Base-by-base conservation (phyloP, 1,140 invertebrate species). In the Ceratina calcarata region DNA sequence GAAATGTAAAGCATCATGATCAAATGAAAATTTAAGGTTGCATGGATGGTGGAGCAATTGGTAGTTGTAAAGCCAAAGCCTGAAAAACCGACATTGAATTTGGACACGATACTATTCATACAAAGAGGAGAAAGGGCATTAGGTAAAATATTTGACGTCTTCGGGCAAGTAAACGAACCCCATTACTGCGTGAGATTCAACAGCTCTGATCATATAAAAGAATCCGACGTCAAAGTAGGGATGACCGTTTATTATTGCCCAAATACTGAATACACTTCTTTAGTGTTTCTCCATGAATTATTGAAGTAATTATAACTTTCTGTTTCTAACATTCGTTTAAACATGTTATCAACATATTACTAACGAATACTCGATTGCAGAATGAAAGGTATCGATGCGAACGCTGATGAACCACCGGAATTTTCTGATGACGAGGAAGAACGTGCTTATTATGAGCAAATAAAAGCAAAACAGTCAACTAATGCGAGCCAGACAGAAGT, bases 391-490 rank as follows among this genome's bases (percentile, higher is more conserved):
- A 95, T 95, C 16, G 97, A 98, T 94, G 96, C 97, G 6, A 96
- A 96, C 7, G 98, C 97, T 95, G 94, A 96, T 89, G 98, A 99
- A 90, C 95, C 96, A 51, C 97, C 97, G 3, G 97, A 98, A 49
- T 98, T 95, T 94, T 98, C 98, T 0, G 97, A 98, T 89, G 98
- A 99, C 90, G 98, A 98, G 88, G 94, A 96, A 86, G 97, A 98
- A 91, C 92, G 94, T 68, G 82, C 85, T 75, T 92, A 89, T 90
- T 93, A 91, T 75, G 86, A 83, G 78, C 80, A 70, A 73, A 65
- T 91, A 13, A 91, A 89, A 76, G 80, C 86, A 49, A 89, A 90
- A 72, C 76, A 81, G 72, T 70, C 64, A 22, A 83, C 78, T 81
- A 72, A 69, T 20, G 51, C 20, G 16, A 66, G 49, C 24, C 61